Evolutionary conservation across 2,888 invertebrate genomes (phyloP).

Genomic region (Bellardia bayeri): DNA sequence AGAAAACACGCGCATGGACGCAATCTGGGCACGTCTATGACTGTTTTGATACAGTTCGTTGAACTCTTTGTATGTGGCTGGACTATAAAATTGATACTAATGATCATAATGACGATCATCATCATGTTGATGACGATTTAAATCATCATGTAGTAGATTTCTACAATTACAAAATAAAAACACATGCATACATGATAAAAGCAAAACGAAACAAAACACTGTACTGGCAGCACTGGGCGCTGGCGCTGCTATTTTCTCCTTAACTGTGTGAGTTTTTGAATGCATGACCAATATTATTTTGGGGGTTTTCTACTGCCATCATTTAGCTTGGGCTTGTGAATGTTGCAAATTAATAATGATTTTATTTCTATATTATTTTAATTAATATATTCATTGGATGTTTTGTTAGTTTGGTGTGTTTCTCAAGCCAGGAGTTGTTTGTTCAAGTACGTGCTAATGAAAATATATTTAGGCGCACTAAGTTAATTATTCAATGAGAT

Average conservation of each 20-base stretch:
- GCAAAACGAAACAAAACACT: not conserved
- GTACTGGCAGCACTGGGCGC: too few species aligned
- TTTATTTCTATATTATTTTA: not conserved
- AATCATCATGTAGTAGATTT: conserved; percentile 16
- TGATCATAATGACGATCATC: conserved; percentile 23
- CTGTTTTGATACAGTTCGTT: conserved; percentile 68
- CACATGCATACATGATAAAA: not conserved
- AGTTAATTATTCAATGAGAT: too few species aligned
- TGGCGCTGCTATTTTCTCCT: not conserved
- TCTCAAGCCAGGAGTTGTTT: not conserved
- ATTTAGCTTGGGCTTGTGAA: not conserved
- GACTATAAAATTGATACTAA: conserved; percentile 61
- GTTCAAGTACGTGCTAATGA: not conserved
- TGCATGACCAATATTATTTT: conserved; percentile 9
- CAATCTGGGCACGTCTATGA: conserved; percentile 77
- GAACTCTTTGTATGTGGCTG: conserved; percentile 66
- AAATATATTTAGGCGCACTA: too few species aligned
- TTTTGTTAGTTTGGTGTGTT: not conserved
- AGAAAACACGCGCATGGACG: conserved; percentile 76
- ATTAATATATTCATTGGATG: not conserved
- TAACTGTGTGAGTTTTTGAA: not conserved
- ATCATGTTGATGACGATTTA: conserved; percentile 22
- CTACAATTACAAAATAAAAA: not conserved
- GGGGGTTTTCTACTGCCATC: conserved; percentile 8
- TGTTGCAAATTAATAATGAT: not conserved